Conservation (phyloP, 1,140 invertebrate species). For the Brachionus calyciflorus region DNA sequence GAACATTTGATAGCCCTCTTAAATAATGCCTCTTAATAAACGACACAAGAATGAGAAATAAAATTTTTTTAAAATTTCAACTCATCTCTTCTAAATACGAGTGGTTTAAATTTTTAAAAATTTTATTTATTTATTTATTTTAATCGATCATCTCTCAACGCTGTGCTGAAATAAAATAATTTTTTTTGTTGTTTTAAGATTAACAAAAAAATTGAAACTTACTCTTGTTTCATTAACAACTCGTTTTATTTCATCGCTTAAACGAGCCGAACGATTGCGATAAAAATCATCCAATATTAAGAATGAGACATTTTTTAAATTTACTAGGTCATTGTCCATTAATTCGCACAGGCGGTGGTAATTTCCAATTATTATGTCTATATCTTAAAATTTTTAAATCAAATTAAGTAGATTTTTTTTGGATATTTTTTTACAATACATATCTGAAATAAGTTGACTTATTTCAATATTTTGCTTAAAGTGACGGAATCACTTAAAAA, state of each 20-base stretch:
- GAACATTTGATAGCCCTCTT: neutral
- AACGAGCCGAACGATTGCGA: conserved; percentile 38
- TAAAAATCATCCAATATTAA: conserved; percentile 44
- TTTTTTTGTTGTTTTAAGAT: neutral
- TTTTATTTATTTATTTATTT: neutral
- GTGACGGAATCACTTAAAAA: too few relatives aligned
- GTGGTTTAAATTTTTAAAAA: neutral
- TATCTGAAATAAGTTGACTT: too few relatives aligned
- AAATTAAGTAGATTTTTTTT: neutral
- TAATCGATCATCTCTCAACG: too few relatives aligned
- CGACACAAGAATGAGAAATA: too few relatives aligned
- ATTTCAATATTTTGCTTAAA: too few relatives aligned
- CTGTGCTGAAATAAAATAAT: conserved; percentile 21
- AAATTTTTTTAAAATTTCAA: too few relatives aligned
- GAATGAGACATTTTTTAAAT: conserved; percentile 44
- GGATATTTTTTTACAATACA: too few relatives aligned
- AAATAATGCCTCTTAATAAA: too few relatives aligned
- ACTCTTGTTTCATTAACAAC: conserved; percentile 42
- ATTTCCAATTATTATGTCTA: conserved; percentile 41
- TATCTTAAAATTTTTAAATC: neutral
- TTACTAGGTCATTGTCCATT: conserved; percentile 35
- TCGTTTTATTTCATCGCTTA: conserved; percentile 45
- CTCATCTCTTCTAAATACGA: neutral
- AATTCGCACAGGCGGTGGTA: conserved; percentile 44
- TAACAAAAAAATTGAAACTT: conserved; percentile 19